Percentiles rank a stretch among this genome's conserved stretches.
phyloP scores from a whole-genome alignment of 2,888 invertebrate species.

The Brachypterus glaber region DNA sequence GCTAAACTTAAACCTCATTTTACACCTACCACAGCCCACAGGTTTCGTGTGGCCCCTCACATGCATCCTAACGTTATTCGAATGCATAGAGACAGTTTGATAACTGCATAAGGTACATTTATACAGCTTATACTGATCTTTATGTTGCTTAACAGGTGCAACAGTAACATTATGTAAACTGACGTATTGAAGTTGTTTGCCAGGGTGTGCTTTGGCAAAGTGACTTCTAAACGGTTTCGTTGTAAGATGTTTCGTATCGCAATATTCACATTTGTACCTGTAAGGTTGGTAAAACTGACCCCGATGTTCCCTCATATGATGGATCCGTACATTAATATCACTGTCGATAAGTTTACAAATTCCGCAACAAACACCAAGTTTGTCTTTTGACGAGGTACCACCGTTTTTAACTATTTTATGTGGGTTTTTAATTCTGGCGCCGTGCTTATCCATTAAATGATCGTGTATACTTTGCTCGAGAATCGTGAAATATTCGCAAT shows the following conservation, averaged over 20 bases:
- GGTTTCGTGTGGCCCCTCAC: constrained; percentile 39
- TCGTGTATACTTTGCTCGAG: neutral
- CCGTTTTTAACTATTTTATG: too few relatives aligned
- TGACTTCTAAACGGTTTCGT: constrained; percentile 26
- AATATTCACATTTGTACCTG: constrained; percentile 30
- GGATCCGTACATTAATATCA: constrained; percentile 32
- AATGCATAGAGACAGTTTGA: constrained; percentile 26
- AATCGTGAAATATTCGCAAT: neutral
- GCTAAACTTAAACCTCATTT: constrained; percentile 30
- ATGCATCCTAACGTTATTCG: constrained; percentile 36
- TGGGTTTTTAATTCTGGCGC: too few relatives aligned
- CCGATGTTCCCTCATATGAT: constrained; percentile 35
- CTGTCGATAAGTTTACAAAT: constrained; percentile 31
- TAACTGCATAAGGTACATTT: constrained; percentile 40
- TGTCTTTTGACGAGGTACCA: too few relatives aligned
- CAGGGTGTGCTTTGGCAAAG: constrained; percentile 27
- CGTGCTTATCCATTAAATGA: too few relatives aligned
- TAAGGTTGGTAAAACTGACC: constrained; percentile 21
- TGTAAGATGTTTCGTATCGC: constrained; percentile 25
- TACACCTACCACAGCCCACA: constrained; percentile 40
- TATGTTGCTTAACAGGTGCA: neutral
- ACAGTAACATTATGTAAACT: constrained; percentile 29
- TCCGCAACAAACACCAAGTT: constrained; percentile 25
- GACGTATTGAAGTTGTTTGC: constrained; percentile 27
- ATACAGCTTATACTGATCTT: constrained; percentile 26